phyloP scores from a whole-genome alignment of 1,140 invertebrate species.

The Mya arenaria region DNA sequence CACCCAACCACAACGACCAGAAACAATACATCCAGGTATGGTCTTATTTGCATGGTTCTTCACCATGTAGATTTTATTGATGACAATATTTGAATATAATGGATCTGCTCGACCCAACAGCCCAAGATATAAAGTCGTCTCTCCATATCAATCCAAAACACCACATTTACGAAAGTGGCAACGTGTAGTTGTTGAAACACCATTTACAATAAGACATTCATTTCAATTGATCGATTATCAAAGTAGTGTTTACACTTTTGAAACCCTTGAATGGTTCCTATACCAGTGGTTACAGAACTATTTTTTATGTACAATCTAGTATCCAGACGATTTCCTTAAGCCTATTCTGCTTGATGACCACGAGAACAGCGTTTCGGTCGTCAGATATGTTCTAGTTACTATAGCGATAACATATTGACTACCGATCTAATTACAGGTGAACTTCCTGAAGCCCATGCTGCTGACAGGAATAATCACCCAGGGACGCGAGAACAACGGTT shows the following conservation, averaged over 20 bases:
- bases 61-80: neutral
- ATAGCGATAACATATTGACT: neutral
- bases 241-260: too few relatives aligned
- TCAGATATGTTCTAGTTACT: neutral
- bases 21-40: conserved; percentile 70
- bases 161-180: too few relatives aligned
- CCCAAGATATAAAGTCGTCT: neutral
- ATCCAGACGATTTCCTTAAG: neutral
- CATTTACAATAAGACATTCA: neutral
- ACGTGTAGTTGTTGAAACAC: neutral
- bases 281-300: neutral
- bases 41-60: neutral
- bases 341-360: neutral
- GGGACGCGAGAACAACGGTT: conserved; percentile 70
- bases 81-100: neutral
- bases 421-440: conserved; percentile 83
- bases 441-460: conserved; percentile 88
- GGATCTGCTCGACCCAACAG: neutral
- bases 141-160: neutral
- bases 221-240: neutral
- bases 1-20: conserved; percentile 67
- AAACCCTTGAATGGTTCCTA: too few relatives aligned
- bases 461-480: conserved; percentile 90
- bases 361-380: too few relatives aligned
- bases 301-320: neutral